Conservation (phyloP, 2,797 vertebrate species). For the Hylomyscus alleni region DNA sequence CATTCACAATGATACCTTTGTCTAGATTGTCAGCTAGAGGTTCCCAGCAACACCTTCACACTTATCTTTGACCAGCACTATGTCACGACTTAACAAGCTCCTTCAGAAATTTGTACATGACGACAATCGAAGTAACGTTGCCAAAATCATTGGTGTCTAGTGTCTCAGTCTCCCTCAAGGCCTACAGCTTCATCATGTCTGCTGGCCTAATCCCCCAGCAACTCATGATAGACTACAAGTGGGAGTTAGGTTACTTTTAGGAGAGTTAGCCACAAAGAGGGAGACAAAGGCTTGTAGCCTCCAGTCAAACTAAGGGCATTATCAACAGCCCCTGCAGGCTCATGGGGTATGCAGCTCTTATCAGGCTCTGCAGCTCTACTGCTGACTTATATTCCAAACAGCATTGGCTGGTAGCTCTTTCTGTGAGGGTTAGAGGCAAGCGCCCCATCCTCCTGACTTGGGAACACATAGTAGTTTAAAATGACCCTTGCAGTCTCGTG, state of each 20-base stretch:
- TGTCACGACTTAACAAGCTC: not conserved
- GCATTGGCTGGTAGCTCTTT: not conserved
- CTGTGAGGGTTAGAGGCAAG: conserved; percentile 94
- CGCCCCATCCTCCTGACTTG: conserved; percentile 94
- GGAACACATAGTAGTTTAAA: conserved; percentile 94
- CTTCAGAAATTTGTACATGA: not conserved
- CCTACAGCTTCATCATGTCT: not conserved
- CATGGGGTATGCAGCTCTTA: not conserved
- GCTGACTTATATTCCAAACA: not conserved
- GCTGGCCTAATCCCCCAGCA: no score
- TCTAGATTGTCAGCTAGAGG: not conserved
- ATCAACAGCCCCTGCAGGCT: not conserved
- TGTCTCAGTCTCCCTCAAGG: not conserved
- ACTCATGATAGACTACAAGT: not conserved
- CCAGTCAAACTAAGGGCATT: not conserved
- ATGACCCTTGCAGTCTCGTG: conserved; percentile 94
- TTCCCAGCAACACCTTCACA: not conserved
- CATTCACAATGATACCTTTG: not conserved
- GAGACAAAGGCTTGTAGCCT: not conserved
- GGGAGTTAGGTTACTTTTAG: not conserved
- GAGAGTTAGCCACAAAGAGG: not conserved
- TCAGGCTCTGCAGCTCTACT: not conserved
- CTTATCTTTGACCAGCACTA: not conserved
- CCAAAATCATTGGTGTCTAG: not conserved
- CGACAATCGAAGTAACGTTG: no score